phyloP scores from a whole-genome alignment of 1,140 invertebrate species.

The Lordiphosa mommai region DNA sequence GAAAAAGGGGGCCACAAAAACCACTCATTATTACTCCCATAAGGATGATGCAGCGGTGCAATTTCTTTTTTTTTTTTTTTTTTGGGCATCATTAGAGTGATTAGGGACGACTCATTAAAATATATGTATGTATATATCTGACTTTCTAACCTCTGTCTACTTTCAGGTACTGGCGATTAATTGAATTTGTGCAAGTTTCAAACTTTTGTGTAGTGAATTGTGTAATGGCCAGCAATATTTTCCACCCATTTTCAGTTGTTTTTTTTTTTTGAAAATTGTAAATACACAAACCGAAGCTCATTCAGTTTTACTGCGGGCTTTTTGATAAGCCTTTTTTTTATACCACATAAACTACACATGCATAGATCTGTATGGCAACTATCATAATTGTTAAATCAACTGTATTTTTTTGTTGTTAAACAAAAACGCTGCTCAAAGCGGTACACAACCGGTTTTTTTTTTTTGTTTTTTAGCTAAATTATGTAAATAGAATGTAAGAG shows the following conservation, averaged over 20 bases:
- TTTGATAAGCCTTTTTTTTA: not conserved
- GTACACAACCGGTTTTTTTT: not conserved
- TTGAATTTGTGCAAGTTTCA: too few species aligned
- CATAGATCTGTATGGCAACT: not conserved
- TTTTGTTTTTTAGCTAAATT: slow-evolving; percentile 4
- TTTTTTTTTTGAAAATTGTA: slow-evolving; percentile 3
- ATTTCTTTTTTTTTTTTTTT: too few species aligned
- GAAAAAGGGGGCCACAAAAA: not conserved
- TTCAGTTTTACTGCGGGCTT: slow-evolving; percentile 4
- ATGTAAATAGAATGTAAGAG: not conserved
- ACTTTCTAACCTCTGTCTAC: too few species aligned
- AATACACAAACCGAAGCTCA: not conserved
- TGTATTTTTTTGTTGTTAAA: not conserved
- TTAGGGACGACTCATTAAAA: slow-evolving; percentile 8
- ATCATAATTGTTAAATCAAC: not conserved
- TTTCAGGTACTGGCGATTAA: too few species aligned
- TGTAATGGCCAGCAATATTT: too few species aligned
- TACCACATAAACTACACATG: not conserved
- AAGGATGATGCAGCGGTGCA: slow-evolving; percentile 33
- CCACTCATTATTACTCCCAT: slow-evolving; percentile 1
- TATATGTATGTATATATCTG: too few species aligned
- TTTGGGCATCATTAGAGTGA: slow-evolving; percentile 42
- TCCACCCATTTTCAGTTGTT: not conserved
- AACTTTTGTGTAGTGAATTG: too few species aligned
- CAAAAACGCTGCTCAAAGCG: not conserved